Evolutionary conservation across 2,113 vertebrate genomes (phyloP).

Genomic region (Geothlypis trichas): DNA sequence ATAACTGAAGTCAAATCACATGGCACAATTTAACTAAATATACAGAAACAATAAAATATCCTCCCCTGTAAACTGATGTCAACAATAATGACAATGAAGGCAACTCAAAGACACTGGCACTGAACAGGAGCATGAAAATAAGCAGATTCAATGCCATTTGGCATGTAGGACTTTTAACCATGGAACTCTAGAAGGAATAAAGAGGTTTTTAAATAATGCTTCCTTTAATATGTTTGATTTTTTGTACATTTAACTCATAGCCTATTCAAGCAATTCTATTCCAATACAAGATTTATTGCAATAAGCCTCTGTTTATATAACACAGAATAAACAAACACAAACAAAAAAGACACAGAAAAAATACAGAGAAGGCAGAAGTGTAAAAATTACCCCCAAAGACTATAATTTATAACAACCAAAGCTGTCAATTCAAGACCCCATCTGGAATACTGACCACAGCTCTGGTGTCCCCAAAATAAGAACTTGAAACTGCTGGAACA

Average conservation of each 20-base stretch:
- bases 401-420: not conserved
- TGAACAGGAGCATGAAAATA: not conserved
- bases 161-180: not conserved
- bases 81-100: not conserved
- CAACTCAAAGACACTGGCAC: not conserved
- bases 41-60: not conserved
- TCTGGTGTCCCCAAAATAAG: not conserved
- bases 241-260: not conserved
- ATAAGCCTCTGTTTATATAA: not conserved
- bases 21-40: not conserved
- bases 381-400: not conserved
- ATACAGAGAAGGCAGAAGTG: not conserved
- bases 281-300: not conserved
- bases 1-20: not conserved
- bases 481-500: not conserved
- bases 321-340: not conserved
- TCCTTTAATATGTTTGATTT: not conserved
- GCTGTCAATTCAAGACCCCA: rapidly evolving
- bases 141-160: not conserved
- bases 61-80: not conserved
- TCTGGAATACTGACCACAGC: not conserved
- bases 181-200: not conserved
- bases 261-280: not conserved
- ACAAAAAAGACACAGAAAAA: not conserved
- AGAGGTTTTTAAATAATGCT: not conserved